phyloP scores from a whole-genome alignment of 2,113 vertebrate genomes.

The Aramus guarauna region DNA sequence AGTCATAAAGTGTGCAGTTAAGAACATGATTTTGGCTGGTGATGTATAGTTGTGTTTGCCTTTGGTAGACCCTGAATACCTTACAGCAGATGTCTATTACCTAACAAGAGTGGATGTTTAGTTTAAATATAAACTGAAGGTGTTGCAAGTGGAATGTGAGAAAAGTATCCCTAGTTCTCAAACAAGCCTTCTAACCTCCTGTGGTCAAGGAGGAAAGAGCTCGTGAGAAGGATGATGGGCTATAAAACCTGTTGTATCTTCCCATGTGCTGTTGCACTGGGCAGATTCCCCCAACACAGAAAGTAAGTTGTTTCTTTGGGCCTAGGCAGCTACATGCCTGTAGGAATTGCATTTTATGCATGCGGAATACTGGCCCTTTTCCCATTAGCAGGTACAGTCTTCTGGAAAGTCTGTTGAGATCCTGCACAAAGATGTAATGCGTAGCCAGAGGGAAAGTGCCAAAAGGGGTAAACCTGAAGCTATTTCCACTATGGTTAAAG shows the following conservation, averaged over 20 bases:
- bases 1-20: not conserved
- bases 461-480: not conserved
- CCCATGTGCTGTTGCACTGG: not conserved
- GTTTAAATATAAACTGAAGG: not conserved
- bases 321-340: not conserved
- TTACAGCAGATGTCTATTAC: not conserved
- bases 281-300: not conserved
- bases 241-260: not conserved
- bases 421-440: not conserved
- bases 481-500: not conserved
- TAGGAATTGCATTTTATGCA: fast-evolving
- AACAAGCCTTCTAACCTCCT: not conserved
- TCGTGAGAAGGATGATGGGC: not conserved
- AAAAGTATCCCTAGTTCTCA: not conserved
- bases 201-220: not conserved
- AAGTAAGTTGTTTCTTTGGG: not conserved
- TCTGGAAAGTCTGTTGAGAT: not conserved
- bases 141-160: not conserved
- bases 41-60: not conserved
- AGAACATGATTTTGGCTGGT: not conserved
- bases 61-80: not conserved
- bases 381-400: not conserved
- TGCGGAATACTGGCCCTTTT: not conserved
- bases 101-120: not conserved
- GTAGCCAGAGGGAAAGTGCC: not conserved